Conservation (phyloP, 92 coral and sea anemone species). For the Scolanthus callimorphus region DNA sequence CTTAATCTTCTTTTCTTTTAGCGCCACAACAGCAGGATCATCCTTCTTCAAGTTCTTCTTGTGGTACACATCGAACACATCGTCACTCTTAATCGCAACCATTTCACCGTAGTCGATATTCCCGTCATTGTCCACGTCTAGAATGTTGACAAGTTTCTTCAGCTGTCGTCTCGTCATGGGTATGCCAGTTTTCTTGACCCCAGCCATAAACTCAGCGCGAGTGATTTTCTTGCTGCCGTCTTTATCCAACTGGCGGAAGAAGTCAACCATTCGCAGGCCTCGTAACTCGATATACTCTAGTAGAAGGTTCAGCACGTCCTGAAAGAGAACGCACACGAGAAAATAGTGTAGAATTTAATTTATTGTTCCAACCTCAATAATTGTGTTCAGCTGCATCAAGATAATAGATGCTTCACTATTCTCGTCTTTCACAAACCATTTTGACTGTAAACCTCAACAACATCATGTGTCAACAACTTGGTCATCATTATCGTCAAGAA, state of each 20-base stretch:
- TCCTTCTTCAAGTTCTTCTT: constrained; percentile 78
- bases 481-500: too few species aligned
- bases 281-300: constrained; percentile 92
- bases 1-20: constrained; percentile 46
- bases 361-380: too few species aligned
- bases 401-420: too few species aligned
- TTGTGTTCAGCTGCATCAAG: too few species aligned
- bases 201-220: constrained; percentile 89
- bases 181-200: constrained; percentile 85
- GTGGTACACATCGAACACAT: constrained; percentile 81
- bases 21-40: constrained; percentile 68
- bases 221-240: constrained; percentile 80
- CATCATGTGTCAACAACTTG: too few species aligned
- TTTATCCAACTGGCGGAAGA: constrained; percentile 89
- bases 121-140: constrained; percentile 89
- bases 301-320: constrained; percentile 91
- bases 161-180: constrained; percentile 90
- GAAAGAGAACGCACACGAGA: too few species aligned
- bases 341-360: too few species aligned
- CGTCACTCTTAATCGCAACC: constrained; percentile 75
- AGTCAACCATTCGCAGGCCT: constrained; percentile 88
- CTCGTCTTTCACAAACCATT: too few species aligned
- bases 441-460: too few species aligned
- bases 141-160: constrained; percentile 73
- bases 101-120: constrained; percentile 90